Evolutionary conservation across 2,797 vertebrate species (phyloP).

Genomic region (Enteromius afrohamiltoni): DNA sequence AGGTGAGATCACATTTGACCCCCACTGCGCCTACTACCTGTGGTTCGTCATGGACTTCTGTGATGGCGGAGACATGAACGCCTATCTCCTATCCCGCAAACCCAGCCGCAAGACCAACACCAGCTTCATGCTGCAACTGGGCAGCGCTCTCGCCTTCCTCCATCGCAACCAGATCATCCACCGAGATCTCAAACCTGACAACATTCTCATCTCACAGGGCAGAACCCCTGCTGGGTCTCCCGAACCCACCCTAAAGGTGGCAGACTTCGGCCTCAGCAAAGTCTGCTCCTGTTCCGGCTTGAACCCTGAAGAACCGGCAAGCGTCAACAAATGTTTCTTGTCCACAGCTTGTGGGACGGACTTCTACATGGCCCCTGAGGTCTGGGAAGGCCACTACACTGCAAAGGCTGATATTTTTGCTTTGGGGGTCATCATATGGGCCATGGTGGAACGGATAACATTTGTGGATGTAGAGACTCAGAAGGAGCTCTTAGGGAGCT

Average conservation of each 20-base stretch:
- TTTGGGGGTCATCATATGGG: conserved; percentile 96
- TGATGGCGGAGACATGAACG: conserved; percentile 97
- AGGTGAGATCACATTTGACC: conserved; percentile 94
- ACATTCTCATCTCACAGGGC: conserved; percentile 92
- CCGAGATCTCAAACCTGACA: conserved; percentile 96
- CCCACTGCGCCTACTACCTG: conserved; percentile 92
- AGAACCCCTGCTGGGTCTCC: conserved; percentile 77
- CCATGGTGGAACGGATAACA: conserved; percentile 96
- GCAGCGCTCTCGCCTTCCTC: conserved; percentile 95
- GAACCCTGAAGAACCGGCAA: conserved; percentile 89
- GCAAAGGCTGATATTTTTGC: conserved; percentile 98
- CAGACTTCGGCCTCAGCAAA: conserved; percentile 95
- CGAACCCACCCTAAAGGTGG: conserved; percentile 96
- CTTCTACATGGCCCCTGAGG: conserved; percentile 98
- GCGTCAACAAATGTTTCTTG: conserved; percentile 94
- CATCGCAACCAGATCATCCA: conserved; percentile 98
- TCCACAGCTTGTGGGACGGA: conserved; percentile 94
- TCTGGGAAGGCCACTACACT: conserved; percentile 97
- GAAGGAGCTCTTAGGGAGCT: conserved; percentile 93
- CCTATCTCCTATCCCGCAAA: conserved; percentile 92
- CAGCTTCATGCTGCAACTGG: conserved; percentile 97
- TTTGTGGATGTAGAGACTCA: conserved; percentile 93
- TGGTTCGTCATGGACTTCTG: conserved; percentile 99
- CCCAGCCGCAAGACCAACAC: conserved; percentile 95
- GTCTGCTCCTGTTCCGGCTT: conserved; percentile 92